These are phyloP conservation scores for Conchocele bisecta DNA, from an alignment of 2,888 invertebrate species.

Conservation along the genomic window DNA sequence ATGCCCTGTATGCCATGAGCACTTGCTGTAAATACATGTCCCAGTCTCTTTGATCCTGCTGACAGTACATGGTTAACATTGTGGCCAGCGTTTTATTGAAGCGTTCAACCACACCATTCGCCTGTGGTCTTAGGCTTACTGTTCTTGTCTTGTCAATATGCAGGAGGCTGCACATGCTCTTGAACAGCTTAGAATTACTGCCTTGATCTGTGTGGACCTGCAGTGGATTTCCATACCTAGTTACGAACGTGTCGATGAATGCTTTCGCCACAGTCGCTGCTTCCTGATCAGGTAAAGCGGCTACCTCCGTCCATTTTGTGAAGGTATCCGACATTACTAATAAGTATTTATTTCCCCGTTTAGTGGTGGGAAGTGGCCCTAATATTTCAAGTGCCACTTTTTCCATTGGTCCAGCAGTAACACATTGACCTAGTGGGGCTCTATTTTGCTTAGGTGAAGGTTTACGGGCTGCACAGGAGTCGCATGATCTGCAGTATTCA, in stretches of 20 bases:
- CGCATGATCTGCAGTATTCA: constrained; percentile 13
- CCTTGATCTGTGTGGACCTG: constrained; percentile 56
- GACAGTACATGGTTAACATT: constrained; percentile 35
- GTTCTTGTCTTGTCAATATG: constrained; percentile 38
- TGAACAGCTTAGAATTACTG: constrained; percentile 21
- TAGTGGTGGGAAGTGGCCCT: constrained; percentile 15
- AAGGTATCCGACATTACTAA: constrained; percentile 25
- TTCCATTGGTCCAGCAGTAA: constrained; percentile 17
- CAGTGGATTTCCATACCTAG: constrained; percentile 38
- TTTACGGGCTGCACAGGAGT: constrained; percentile 13
- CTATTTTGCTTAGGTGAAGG: not conserved
- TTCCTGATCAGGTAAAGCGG: constrained; percentile 18
- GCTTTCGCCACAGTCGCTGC: constrained; percentile 4
- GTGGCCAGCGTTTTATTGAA: constrained; percentile 27
- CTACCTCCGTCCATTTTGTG: constrained; percentile 24
- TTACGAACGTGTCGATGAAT: constrained; percentile 10
- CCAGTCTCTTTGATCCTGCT: not conserved
- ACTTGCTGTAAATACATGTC: constrained; percentile 11
- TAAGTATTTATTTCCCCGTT: constrained; percentile 14
- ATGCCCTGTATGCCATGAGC: constrained; percentile 24
- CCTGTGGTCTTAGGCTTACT: constrained; percentile 33
- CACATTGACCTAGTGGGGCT: constrained; percentile 13
- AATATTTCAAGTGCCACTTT: constrained; percentile 23
- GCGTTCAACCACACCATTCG: constrained; percentile 34
- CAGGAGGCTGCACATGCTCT: constrained; percentile 14